Conservation (phyloP, 2,888 invertebrate genomes). For the Cryptocheilus praepositus region DNA sequence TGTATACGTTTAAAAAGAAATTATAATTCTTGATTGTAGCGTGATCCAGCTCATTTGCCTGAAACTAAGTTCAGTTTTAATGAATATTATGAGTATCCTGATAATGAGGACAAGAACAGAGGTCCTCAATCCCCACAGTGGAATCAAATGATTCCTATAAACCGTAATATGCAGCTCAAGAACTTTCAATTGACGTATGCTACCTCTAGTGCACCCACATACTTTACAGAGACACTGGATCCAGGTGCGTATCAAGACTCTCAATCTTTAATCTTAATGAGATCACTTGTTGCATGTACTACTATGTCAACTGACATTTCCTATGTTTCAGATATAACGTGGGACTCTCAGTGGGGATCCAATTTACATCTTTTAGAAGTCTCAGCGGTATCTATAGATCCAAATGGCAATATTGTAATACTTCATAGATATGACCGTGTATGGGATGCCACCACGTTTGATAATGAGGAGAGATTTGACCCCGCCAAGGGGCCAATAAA, state of each 20-base stretch:
- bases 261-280: not conserved
- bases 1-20: not conserved
- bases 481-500: conserved; percentile 79
- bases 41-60: conserved; percentile 39
- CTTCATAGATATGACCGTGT: conserved; percentile 86
- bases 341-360: conserved; percentile 60
- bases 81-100: conserved; percentile 60
- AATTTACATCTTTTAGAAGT: conserved; percentile 82
- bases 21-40: conserved; percentile 21
- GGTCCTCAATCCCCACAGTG: conserved; percentile 41
- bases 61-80: conserved; percentile 49
- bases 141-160: conserved; percentile 39
- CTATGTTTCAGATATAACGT: conserved; percentile 46
- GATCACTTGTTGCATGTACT: not conserved
- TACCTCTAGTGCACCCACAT: conserved; percentile 17
- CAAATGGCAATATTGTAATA: conserved; percentile 83
- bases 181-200: conserved; percentile 9
- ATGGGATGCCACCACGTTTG: conserved; percentile 81
- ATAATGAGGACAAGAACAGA: conserved; percentile 59
- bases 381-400: conserved; percentile 87
- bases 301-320: not conserved
- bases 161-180: conserved; percentile 27
- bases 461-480: conserved; percentile 76
- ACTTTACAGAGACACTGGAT: conserved; percentile 49
- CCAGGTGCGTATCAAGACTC: conserved; percentile 54